Evolutionary conservation across 37 sponge, comb jelly and placozoan genomes (phyloP), one percentile per base, ranked within the genome.

Genomic region (Ephydatia muelleri): DNA sequence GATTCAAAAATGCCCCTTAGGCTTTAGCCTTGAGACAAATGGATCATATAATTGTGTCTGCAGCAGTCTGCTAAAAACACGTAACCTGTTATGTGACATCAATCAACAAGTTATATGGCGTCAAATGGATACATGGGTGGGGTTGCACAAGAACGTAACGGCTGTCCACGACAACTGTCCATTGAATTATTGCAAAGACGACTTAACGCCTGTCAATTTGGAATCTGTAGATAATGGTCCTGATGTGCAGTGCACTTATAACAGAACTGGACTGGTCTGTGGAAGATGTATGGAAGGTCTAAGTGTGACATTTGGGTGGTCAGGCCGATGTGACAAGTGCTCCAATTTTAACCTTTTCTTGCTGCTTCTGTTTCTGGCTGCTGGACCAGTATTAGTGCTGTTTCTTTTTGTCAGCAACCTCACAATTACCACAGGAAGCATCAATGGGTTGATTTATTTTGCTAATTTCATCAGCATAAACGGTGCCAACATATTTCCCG

Each of bases 331-430:
- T 4, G 29, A 65, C 0, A 65, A 30, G 8, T 87, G 87, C 32
- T 87, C 87, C 23, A 80, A 87, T n/a, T 23, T 31, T 22, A 78
- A 67, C 70, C 39, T 85, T 5, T 28, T 68, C 19, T 28, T 85
- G 5, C 22, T 67, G 0, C 28, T 85, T 6, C 79, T 38, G 5
- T 77, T 85, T 68, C 29, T 29, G 39, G 31, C 78, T 21, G 40
- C 70, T 70, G 85, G 79, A 39, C 48, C 68, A 1, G n/a, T 26
- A 36, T 27, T 83, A 36, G 73, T 83, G 12, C 12, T 57, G 16
- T 21, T 57, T 57, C 57, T 57, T 1, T 57, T 57, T 11, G 16
- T 57, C 16, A 13, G 6, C 57, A 57, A 57, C 57, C 57, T 57
- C 57, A 57, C 57, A 13, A 57, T 57, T 19, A 57, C 57, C 57